A percentile compares a stretch with the other conserved stretches of the same genome.
These are phyloP conservation scores for Amblyopsis hoosieri DNA, from an alignment of 2,797 vertebrate genomes.

Conservation along the genomic window DNA sequence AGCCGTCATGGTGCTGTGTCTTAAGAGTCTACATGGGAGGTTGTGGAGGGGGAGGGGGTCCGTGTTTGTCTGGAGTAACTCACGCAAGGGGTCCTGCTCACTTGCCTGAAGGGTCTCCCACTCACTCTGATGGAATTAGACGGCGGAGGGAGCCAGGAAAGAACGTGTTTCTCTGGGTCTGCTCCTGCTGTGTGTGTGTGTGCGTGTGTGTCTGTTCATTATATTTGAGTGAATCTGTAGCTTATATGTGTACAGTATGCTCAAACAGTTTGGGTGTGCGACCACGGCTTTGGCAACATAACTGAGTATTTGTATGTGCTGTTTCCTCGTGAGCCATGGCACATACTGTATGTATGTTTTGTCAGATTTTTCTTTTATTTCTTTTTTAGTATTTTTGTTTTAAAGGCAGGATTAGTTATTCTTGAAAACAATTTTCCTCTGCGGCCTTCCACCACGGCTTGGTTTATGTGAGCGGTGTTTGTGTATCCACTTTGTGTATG, in stretches of 20 bases:
- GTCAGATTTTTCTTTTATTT: constrained; percentile 18
- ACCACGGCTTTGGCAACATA: constrained; percentile 28
- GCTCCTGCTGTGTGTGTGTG: constrained; percentile 38
- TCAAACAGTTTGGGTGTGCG: constrained; percentile 49
- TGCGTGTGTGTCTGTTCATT: constrained; percentile 5
- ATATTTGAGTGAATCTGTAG: constrained; percentile 12
- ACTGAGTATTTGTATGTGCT: constrained; percentile 49
- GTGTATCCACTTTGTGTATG: too few relatives aligned
- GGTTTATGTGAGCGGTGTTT: too few relatives aligned
- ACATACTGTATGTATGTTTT: constrained; percentile 44
- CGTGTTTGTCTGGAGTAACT: constrained; percentile 44
- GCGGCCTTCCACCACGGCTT: too few relatives aligned
- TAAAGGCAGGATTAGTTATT: too few relatives aligned
- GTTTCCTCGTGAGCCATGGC: constrained; percentile 54
- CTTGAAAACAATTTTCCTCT: too few relatives aligned
- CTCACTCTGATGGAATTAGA: constrained; percentile 56
- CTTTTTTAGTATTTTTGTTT: too few relatives aligned
- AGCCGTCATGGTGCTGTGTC: constrained; percentile 34
- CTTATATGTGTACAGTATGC: constrained; percentile 32
- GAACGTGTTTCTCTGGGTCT: constrained; percentile 11
- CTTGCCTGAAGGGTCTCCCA: constrained; percentile 39
- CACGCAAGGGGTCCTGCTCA: constrained; percentile 49
- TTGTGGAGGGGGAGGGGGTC: constrained; percentile 16
- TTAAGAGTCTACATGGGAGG: constrained; percentile 28
- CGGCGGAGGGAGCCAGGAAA: constrained; percentile 19